A percentile compares a stretch with the other conserved stretches of the same genome.
Conservation (phyloP, 2,113 vertebrate species). For the Anthoscopus minutus region DNA sequence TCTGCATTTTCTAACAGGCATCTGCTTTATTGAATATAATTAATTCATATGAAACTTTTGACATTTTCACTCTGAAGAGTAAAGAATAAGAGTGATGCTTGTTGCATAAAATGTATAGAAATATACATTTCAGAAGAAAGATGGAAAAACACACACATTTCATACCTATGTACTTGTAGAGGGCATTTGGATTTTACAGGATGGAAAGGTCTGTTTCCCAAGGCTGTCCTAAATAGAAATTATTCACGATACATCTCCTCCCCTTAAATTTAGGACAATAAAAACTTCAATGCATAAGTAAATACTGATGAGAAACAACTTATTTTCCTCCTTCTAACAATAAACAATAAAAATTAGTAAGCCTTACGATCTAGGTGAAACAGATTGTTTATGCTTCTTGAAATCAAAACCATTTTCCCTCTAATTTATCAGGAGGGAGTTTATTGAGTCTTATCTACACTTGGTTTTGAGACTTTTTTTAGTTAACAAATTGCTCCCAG, state of each 20-base stretch:
- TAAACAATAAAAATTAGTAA: neutral
- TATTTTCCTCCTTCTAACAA: neutral
- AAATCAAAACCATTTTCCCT: neutral
- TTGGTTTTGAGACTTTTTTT: neutral
- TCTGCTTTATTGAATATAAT: neutral
- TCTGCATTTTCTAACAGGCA: neutral
- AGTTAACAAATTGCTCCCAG: neutral
- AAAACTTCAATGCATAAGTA: neutral
- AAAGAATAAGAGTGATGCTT: neutral
- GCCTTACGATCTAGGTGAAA: neutral
- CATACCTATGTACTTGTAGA: neutral
- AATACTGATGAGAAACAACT: neutral
- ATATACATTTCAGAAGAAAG: neutral
- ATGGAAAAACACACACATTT: neutral
- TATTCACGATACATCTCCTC: neutral
- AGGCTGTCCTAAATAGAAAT: neutral
- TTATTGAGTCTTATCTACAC: neutral
- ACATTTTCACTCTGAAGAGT: conserved; percentile 52
- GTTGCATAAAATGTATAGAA: neutral
- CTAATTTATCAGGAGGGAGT: neutral
- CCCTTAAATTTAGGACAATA: neutral
- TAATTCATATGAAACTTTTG: conserved; percentile 23
- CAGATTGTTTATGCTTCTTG: neutral
- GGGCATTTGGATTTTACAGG: neutral
- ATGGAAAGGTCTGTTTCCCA: neutral